A percentile compares a stretch with the other conserved stretches of the same genome.
Evolutionary conservation across 2,797 vertebrate genomes (phyloP).

Genomic region (Triplophysa bombifrons): DNA sequence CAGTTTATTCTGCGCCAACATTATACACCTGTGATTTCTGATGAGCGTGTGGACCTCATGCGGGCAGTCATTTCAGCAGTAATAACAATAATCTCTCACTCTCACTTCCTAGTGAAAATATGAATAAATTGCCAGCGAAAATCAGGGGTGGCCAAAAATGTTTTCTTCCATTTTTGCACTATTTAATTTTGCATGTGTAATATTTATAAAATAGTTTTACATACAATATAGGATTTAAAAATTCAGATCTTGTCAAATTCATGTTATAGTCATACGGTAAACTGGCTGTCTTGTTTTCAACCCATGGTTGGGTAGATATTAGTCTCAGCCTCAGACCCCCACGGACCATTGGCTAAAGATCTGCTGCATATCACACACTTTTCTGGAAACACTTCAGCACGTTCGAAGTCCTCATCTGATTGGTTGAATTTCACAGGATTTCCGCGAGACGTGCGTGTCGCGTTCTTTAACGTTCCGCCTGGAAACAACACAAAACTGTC

Average conservation of each 20-base stretch:
- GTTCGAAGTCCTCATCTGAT: too few relatives aligned
- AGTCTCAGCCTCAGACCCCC: too few relatives aligned
- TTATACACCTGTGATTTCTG: conserved; percentile 19
- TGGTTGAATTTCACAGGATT: too few relatives aligned
- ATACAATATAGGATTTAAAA: background rate
- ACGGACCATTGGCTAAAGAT: too few relatives aligned
- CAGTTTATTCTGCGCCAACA: background rate
- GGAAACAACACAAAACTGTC: too few relatives aligned
- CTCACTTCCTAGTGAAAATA: background rate
- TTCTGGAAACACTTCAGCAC: too few relatives aligned
- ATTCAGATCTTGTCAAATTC: background rate
- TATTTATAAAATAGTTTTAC: background rate
- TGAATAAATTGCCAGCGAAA: background rate
- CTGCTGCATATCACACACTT: too few relatives aligned
- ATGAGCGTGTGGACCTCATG: background rate
- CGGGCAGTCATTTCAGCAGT: background rate
- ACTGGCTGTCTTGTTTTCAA: too few relatives aligned
- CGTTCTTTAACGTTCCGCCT: too few relatives aligned
- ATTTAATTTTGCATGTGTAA: background rate
- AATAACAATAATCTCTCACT: background rate
- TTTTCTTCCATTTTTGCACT: background rate
- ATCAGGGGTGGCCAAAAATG: background rate
- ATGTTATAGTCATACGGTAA: too few relatives aligned
- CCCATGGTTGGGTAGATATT: too few relatives aligned
- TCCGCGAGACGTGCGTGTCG: too few relatives aligned